These are phyloP conservation scores for Epinephelus coioides DNA, from an alignment of 2,797 vertebrate genomes.

Conservation along the genomic window DNA sequence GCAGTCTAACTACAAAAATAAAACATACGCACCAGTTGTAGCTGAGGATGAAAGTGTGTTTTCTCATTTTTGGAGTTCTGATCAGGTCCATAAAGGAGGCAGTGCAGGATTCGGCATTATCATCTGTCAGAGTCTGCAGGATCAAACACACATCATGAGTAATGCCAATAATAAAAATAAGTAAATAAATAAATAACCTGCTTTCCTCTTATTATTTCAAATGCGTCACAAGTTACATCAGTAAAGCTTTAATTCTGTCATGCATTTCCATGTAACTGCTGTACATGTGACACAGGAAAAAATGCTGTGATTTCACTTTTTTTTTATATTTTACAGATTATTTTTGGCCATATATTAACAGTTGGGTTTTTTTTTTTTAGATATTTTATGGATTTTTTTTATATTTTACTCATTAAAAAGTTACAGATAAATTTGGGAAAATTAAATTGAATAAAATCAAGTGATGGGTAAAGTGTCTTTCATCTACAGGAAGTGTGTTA, in stretches of 20 bases:
- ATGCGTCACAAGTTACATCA: background rate
- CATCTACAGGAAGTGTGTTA: background rate
- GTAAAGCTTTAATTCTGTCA: background rate
- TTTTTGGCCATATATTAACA: no score
- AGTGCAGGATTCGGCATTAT: slow-evolving; percentile 79
- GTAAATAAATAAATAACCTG: background rate
- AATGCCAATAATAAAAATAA: background rate
- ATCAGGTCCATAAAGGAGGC: slow-evolving; percentile 92
- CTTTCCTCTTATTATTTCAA: background rate
- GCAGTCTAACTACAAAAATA: background rate
- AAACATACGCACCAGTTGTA: slow-evolving; percentile 90
- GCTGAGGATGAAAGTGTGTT: slow-evolving; percentile 93
- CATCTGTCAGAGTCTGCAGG: slow-evolving; percentile 82
- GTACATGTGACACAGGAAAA: background rate
- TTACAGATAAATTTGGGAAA: background rate
- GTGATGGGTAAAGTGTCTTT: background rate
- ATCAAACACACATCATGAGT: background rate
- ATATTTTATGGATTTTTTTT: no score
- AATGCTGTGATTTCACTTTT: background rate
- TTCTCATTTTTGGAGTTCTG: slow-evolving; percentile 94
- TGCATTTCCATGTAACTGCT: background rate
- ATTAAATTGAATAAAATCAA: background rate
- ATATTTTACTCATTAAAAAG: no score
- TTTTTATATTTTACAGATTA: background rate
- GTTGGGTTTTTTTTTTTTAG: no score